Conservation (phyloP, 1,140 invertebrate genomes). For the Hormaphis cornu region DNA sequence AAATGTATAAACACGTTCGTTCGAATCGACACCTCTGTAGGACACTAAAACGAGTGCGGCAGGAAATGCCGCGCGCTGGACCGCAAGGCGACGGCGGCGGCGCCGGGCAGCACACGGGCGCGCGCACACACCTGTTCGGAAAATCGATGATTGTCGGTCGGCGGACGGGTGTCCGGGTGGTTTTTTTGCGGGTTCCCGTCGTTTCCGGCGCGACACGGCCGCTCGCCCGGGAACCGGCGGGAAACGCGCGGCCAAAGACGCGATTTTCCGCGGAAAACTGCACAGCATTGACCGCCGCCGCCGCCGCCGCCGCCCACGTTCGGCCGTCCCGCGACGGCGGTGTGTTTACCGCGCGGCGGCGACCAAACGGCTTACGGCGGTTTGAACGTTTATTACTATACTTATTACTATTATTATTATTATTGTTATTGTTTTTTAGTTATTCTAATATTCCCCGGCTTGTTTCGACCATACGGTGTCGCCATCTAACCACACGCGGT, state of each 20-base stretch:
- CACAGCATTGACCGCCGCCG: constrained; percentile 21
- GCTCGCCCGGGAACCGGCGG: not conserved
- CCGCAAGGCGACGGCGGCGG: not conserved
- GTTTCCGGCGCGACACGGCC: not conserved
- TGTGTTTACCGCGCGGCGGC: too few relatives aligned
- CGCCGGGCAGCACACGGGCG: not conserved
- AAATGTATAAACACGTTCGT: not conserved
- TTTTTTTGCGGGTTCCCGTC: not conserved
- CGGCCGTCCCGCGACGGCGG: too few relatives aligned
- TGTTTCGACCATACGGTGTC: too few relatives aligned
- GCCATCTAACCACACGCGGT: too few relatives aligned
- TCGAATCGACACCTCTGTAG: not conserved
- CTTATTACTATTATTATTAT: too few relatives aligned
- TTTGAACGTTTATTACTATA: too few relatives aligned
- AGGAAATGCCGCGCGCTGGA: not conserved
- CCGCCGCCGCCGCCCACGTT: constrained; percentile 13
- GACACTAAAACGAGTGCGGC: not conserved
- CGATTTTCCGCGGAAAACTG: constrained; percentile 7
- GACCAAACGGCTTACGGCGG: too few relatives aligned
- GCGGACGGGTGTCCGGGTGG: not conserved
- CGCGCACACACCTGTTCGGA: constrained; percentile 6
- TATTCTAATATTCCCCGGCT: too few relatives aligned
- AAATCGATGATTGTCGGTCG: not conserved
- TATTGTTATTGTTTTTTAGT: too few relatives aligned
- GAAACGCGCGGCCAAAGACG: not conserved